These are phyloP conservation scores for Harpagoxenus sublaevis DNA, from an alignment of 2,888 invertebrate genomes.

Conservation along the genomic window DNA sequence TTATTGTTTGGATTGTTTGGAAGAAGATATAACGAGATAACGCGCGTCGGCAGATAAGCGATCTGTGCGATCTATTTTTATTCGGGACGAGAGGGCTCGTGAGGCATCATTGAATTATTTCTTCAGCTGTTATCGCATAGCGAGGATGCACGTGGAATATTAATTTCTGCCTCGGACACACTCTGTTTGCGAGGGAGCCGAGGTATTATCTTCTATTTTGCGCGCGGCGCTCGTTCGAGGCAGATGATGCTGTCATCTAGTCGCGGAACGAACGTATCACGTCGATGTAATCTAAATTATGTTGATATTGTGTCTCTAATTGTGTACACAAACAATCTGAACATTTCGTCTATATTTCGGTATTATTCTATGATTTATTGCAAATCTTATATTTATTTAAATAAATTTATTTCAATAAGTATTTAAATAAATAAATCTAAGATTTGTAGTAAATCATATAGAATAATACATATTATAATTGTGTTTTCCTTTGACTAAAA, in stretches of 20 bases:
- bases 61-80: constrained; percentile 22
- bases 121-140: constrained; percentile 1
- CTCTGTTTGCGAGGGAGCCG: background rate
- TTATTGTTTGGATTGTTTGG: background rate
- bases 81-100: background rate
- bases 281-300: background rate
- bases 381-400: background rate
- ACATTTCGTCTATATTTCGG: background rate
- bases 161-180: background rate
- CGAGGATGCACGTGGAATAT: background rate
- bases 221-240: too few relatives aligned
- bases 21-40: constrained; percentile 34
- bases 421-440: too few relatives aligned
- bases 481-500: too few relatives aligned
- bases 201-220: too few relatives aligned
- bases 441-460: too few relatives aligned
- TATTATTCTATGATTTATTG: background rate
- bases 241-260: background rate
- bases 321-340: background rate
- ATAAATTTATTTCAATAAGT: too few relatives aligned
- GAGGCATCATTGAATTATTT: background rate
- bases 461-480: too few relatives aligned
- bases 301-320: background rate
- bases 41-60: background rate
- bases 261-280: background rate